Percentiles rank a stretch among this genome's conserved stretches.
Evolutionary conservation across 2,113 vertebrate genomes (phyloP).

Genomic region (Corythornis vintsioides): DNA sequence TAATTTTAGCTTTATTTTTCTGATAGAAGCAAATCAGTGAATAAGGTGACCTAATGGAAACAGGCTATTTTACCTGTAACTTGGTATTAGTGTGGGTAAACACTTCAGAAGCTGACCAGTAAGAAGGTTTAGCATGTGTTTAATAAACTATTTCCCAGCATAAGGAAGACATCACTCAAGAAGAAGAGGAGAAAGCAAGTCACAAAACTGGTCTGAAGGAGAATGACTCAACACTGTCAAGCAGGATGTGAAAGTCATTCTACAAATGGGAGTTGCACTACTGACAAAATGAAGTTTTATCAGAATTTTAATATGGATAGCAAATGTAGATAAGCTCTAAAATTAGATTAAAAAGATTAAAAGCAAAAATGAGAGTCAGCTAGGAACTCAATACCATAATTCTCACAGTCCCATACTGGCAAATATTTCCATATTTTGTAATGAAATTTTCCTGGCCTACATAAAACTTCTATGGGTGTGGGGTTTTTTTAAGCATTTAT

Average conservation of each 20-base stretch:
- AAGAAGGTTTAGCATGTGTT: neutral
- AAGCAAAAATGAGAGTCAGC: neutral
- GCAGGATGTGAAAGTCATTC: neutral
- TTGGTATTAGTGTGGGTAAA: neutral
- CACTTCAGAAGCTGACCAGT: neutral
- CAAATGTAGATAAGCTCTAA: neutral
- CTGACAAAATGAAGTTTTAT: neutral
- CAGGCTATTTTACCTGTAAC: neutral
- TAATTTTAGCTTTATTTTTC: neutral
- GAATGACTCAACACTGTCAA: conserved; percentile 26
- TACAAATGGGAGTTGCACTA: neutral
- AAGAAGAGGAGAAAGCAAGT: conserved; percentile 2
- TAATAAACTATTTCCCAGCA: neutral
- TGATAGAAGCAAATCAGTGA: neutral
- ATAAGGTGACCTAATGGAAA: neutral
- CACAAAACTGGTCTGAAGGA: conserved; percentile 33
- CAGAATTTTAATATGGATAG: neutral
- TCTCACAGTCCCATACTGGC: neutral
- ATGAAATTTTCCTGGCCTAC: neutral
- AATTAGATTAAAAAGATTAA: neutral
- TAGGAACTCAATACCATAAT: neutral
- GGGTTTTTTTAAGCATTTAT: neutral
- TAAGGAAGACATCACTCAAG: neutral
- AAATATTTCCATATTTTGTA: neutral
- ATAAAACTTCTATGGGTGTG: neutral